phyloP scores from a whole-genome alignment of 2,113 vertebrate genomes.

The Dolichallabes microphthalmus region DNA sequence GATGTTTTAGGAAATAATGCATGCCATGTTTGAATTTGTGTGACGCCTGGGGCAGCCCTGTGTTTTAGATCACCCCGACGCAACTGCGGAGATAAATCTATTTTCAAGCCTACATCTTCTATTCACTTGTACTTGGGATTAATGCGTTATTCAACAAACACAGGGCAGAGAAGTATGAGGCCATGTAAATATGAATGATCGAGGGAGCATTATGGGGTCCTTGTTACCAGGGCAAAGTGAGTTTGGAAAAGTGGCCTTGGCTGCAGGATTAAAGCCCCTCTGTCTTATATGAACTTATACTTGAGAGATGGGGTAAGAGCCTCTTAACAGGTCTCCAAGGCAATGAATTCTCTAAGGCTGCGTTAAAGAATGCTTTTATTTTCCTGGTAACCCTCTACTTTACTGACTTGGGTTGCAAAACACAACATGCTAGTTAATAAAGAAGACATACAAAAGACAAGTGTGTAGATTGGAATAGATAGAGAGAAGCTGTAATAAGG shows the following conservation, averaged over 20 bases:
- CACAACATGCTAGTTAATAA: slow-evolving; percentile 36
- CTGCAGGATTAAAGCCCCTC: slow-evolving; percentile 60
- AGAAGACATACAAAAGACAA: slow-evolving; percentile 12
- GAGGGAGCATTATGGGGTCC: slow-evolving; percentile 4
- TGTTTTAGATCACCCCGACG: slow-evolving; percentile 34
- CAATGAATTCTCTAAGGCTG: slow-evolving; percentile 56
- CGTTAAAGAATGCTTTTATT: slow-evolving; percentile 38
- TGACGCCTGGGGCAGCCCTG: background rate
- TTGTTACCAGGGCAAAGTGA: slow-evolving; percentile 11
- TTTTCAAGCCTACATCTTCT: slow-evolving; percentile 33
- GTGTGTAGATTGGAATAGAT: background rate
- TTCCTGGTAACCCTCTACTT: slow-evolving; percentile 21
- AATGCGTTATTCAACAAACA: slow-evolving; percentile 12
- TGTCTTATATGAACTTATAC: slow-evolving; percentile 58
- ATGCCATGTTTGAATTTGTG: slow-evolving; percentile 50
- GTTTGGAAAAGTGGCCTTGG: slow-evolving; percentile 55
- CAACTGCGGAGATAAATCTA: slow-evolving; percentile 15
- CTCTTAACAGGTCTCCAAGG: slow-evolving; percentile 64
- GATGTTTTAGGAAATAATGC: slow-evolving; percentile 14
- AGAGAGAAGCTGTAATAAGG: slow-evolving; percentile 3
- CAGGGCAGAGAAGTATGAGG: background rate
- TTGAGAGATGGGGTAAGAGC: slow-evolving; percentile 58
- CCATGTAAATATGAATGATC: background rate
- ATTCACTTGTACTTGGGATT: slow-evolving; percentile 36
- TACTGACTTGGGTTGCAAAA: slow-evolving; percentile 28